Evolutionary conservation across 2,888 invertebrate genomes (phyloP).

Genomic region (Trisateles emortualis): DNA sequence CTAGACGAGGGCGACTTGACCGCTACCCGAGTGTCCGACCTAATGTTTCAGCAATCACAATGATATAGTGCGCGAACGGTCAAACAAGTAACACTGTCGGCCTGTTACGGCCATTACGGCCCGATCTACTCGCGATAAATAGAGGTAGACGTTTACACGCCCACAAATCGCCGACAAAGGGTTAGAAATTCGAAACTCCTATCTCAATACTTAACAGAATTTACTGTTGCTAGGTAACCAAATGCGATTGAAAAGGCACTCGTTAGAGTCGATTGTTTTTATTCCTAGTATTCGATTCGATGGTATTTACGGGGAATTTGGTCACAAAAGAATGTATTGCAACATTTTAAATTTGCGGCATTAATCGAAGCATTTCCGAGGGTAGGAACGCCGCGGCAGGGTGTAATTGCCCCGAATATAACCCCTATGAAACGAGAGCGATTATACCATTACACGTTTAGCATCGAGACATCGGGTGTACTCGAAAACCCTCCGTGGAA

Average conservation of each 20-base stretch:
- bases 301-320: conserved; percentile 32
- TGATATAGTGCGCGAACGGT: conserved; percentile 66
- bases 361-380: conserved; percentile 57
- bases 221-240: conserved; percentile 20
- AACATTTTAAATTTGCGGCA: conserved; percentile 56
- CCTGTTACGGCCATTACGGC: conserved; percentile 57
- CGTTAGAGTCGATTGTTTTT: conserved; percentile 24
- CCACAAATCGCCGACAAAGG: conserved; percentile 54
- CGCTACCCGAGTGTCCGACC: conserved; percentile 53
- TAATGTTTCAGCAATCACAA: conserved; percentile 71
- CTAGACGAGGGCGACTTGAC: conserved; percentile 67
- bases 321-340: conserved; percentile 52
- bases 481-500: conserved; percentile 60
- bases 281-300: conserved; percentile 18
- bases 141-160: conserved; percentile 51
- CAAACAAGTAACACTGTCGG: conserved; percentile 59
- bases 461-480: conserved; percentile 68
- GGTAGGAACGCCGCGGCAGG: conserved; percentile 54
- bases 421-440: conserved; percentile 65
- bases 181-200: conserved; percentile 54
- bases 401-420: conserved; percentile 74
- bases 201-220: conserved; percentile 42
- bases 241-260: conserved; percentile 22
- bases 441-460: conserved; percentile 73
- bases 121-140: conserved; percentile 64